Evolutionary conservation across 2,888 invertebrate genomes (phyloP).

Genomic region (Papilio demoleus): DNA sequence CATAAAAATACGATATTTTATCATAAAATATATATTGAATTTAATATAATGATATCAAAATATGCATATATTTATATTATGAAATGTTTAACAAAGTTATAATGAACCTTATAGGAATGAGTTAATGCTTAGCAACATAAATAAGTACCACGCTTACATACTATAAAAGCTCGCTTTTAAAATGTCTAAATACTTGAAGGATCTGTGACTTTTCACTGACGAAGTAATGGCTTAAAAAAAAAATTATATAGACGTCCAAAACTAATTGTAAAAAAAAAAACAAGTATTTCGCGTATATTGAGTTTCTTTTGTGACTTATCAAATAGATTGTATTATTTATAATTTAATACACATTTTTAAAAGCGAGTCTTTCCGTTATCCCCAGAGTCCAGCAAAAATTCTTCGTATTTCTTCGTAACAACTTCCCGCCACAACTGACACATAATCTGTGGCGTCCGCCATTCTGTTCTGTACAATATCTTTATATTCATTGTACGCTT

Average conservation of each 20-base stretch:
- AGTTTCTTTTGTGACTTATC: neutral
- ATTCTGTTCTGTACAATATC: constrained; percentile 77
- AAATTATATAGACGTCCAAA: neutral
- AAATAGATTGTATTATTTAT: neutral
- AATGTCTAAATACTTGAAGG: neutral
- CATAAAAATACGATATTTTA: constrained; percentile 4
- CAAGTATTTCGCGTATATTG: neutral
- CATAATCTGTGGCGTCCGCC: constrained; percentile 78
- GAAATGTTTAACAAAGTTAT: constrained; percentile 23
- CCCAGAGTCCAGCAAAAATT: constrained; percentile 68
- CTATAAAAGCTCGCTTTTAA: neutral
- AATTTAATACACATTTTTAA: neutral
- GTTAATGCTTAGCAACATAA: constrained; percentile 39
- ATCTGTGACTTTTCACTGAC: neutral
- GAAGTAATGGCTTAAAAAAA: neutral
- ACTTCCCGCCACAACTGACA: constrained; percentile 79
- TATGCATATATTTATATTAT: neutral
- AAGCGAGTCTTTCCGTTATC: constrained; percentile 52
- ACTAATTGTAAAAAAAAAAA: neutral
- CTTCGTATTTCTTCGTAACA: constrained; percentile 76
- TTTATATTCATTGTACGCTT: constrained; percentile 73
- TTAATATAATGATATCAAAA: constrained; percentile 6
- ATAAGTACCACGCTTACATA: constrained; percentile 47
- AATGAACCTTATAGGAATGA: constrained; percentile 41
- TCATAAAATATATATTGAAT: no score